Base-by-base conservation (phyloP, 2,888 invertebrate species). In the Drosophila paranaensis region DNA sequence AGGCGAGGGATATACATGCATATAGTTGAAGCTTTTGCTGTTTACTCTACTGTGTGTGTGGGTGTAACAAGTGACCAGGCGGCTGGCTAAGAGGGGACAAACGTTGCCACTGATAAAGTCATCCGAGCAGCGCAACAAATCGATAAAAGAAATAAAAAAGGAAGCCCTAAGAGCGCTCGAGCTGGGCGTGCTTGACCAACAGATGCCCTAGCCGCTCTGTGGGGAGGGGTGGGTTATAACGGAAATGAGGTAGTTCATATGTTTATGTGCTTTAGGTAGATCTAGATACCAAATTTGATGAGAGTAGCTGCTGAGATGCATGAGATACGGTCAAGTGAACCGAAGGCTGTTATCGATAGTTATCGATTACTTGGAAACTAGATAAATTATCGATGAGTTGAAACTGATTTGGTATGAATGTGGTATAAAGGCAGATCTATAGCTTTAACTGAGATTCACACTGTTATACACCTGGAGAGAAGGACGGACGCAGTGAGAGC, bases 51-150 rank as follows among this genome's bases (percentile, higher is more conserved):
- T 45, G 70, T 55, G 53, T 39, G 58, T 37, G 67, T 42, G 55
- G 14, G 58, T 50, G 63, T 69, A 76, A 82, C 69, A 82, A 85
- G 75, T 78, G 86, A 71, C 71, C 83, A 68, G 46, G 27, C 48
- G 14, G 45, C 53, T 20, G 14, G 45, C 53, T n/a, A 51, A 68
- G 48, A 60, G 66, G 50, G 50, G 53, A 37, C 74, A 61, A 61
- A 64, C 70, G 69, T 54, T 71, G 64, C 20, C 54, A 57, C 72
- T 84, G 79, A 89, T 87, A 87, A 74, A 86, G 85, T 78, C 89
- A 82, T 87, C 74, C 74, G 71, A 77, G 74, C 70, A 43, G 56
- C 45, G 60, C 40, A 40, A 37, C 57, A 81, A 89, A 86, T 86
- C 86, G 89, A 86, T 89, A 73, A 74, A 62, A 57, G 68, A 83